Conservation (phyloP, 37 sponge, comb jelly and placozoan species). For the Aphrocallistes beatrix region DNA sequence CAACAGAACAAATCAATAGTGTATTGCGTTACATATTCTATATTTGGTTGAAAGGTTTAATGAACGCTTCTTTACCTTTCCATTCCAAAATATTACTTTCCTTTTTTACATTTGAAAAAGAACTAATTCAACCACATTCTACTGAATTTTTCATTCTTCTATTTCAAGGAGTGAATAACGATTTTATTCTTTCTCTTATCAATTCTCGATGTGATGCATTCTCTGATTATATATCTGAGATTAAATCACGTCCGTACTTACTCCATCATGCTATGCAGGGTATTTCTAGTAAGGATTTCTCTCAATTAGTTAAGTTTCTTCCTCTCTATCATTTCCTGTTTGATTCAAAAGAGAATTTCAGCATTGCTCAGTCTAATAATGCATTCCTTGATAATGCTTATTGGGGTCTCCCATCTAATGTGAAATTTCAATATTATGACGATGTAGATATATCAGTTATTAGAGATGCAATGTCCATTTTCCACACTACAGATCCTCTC, state of each 20-base stretch:
- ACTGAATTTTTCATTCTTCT: background rate
- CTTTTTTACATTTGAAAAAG: background rate
- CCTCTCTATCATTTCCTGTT: background rate
- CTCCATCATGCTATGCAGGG: background rate
- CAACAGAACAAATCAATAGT: too few relatives aligned
- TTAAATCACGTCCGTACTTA: background rate
- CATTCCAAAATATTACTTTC: background rate
- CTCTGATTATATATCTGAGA: background rate
- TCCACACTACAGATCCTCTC: background rate
- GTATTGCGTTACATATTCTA: too few relatives aligned
- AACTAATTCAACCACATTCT: background rate
- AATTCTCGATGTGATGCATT: background rate
- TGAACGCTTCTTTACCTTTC: background rate
- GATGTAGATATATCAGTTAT: background rate
- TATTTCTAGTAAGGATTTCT: background rate
- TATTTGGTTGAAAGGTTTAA: too few relatives aligned
- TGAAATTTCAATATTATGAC: background rate
- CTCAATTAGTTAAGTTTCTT: background rate
- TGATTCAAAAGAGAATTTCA: background rate
- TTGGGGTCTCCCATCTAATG: background rate
- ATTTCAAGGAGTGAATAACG: background rate
- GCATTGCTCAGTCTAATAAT: background rate
- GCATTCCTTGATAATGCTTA: background rate
- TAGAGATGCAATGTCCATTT: background rate
- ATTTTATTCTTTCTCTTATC: background rate